A percentile compares a stretch with the other conserved stretches of the same genome.
Conservation (phyloP, 1,140 invertebrate genomes). For the Chrysopa pallens region DNA sequence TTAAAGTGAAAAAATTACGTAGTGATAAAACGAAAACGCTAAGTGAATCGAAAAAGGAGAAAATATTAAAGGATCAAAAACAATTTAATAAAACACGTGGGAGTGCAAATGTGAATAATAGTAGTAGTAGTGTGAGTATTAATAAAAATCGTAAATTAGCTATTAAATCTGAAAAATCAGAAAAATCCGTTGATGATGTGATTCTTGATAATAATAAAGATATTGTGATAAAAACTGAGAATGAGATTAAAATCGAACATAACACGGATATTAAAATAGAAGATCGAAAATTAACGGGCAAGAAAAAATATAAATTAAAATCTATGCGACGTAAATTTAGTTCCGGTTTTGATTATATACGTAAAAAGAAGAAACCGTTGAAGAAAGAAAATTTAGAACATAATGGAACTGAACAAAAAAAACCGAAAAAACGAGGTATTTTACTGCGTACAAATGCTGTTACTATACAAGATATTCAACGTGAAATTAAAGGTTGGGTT, state of each 20-base stretch:
- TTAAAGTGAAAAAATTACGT: not conserved
- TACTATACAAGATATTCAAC: constrained; percentile 55
- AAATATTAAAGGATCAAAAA: constrained; percentile 7
- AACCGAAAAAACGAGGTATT: constrained; percentile 16
- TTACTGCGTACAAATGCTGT: constrained; percentile 38
- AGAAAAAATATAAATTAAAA: constrained; percentile 28
- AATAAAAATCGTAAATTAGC: constrained; percentile 21
- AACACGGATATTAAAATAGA: constrained; percentile 11
- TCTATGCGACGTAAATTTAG: constrained; percentile 40
- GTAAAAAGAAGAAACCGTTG: constrained; percentile 61
- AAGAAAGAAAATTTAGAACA: constrained; percentile 26
- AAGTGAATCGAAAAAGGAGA: constrained; percentile 14
- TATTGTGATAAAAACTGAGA: not conserved
- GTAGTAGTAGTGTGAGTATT: constrained; percentile 19
- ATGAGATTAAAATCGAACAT: not conserved
- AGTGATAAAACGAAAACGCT: constrained; percentile 9
- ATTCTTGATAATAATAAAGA: not conserved
- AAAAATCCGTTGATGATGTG: not conserved
- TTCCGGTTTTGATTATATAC: constrained; percentile 73
- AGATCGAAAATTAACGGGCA: constrained; percentile 18
- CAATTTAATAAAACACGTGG: not conserved
- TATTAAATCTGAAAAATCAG: constrained; percentile 14
- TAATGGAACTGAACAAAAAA: constrained; percentile 13
- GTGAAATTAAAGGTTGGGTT: constrained; percentile 77
- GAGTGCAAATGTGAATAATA: too few relatives aligned